Evolutionary conservation across 1,140 invertebrate species (phyloP), one percentile per base, ranked within the genome.

Genomic region (Drosophila nikananu): DNA sequence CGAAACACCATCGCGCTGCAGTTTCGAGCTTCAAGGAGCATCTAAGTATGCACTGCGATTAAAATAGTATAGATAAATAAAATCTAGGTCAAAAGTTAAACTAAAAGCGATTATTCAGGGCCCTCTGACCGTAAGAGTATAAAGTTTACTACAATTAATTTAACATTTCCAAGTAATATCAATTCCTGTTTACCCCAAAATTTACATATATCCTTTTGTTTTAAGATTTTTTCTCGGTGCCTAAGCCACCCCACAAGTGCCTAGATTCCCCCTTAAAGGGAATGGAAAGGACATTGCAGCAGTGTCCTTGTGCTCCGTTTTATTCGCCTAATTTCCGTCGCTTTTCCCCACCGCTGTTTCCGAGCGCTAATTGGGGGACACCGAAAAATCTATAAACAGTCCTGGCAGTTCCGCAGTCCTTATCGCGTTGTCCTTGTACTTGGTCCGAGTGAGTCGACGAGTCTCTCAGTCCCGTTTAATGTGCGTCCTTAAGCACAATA

Each of bases 321-420:
- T 76, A 83, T 74, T 81, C 81, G 54, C 27, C 78, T 81, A 90
- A 90, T 89, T 89, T 87, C 84, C 84, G 62, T 37, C 54, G 60
- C 62, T 61, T 42, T 66, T 51, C 30, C 60, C 64, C 67, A 35
- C 44, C 54, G 37, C 52, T 37, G 23, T 35, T 75, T 63, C 51
- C 57, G 37, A 49, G 49, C 74, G 63, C 84, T 87, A 87, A 87
- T 87, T 87, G 84, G 81, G 63, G 63, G 61, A 71, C 81, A 41
- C 74, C 65, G 60, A 81, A 81, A 81, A 81, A 87, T 87, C 84
- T 84, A 87, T 84, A 87, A 84, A 81, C 78, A 78, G 68, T 57
- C 60, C 66, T 52, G 60, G 44, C 58, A 76, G 66, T 37, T 62
- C 54, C 67, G 35, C 59, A 51, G 42, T 61, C 32, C 39, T 41